Evolutionary conservation across 2,888 invertebrate genomes (phyloP).

Genomic region (Octodonta nipae): DNA sequence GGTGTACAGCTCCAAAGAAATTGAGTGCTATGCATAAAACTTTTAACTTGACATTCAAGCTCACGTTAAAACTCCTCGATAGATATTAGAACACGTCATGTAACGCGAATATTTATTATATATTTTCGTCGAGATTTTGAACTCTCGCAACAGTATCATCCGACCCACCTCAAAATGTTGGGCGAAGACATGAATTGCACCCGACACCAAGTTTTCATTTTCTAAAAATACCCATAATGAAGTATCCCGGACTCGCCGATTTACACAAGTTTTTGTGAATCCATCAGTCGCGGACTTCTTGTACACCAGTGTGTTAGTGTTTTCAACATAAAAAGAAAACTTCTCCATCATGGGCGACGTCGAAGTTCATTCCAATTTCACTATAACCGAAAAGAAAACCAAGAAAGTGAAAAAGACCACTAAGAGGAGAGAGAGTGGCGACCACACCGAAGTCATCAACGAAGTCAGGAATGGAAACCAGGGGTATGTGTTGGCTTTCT

Average conservation of each 20-base stretch:
- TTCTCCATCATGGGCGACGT: slow-evolving; percentile 67
- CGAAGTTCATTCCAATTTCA: slow-evolving; percentile 73
- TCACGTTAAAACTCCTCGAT: no score
- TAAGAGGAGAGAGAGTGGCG: slow-evolving; percentile 62
- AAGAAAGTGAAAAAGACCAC: slow-evolving; percentile 86
- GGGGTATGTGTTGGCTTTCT: slow-evolving; percentile 65
- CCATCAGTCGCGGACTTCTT: slow-evolving; percentile 20
- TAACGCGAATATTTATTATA: no score
- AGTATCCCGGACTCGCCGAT: slow-evolving; percentile 23
- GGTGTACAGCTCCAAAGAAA: no score
- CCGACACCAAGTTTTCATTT: slow-evolving; percentile 33
- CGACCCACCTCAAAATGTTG: slow-evolving; percentile 19
- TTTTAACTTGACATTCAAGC: no score
- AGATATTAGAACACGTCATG: no score
- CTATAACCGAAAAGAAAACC: slow-evolving; percentile 72
- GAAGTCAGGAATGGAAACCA: slow-evolving; percentile 53
- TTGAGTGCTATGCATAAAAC: no score
- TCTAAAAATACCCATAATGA: slow-evolving; percentile 34
- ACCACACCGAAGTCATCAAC: slow-evolving; percentile 65
- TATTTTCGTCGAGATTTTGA: slow-evolving; percentile 19
- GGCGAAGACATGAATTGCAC: slow-evolving; percentile 19
- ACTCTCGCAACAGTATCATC: slow-evolving; percentile 10
- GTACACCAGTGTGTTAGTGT: slow-evolving; percentile 5
- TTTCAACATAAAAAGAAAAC: not conserved
- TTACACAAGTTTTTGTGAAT: slow-evolving; percentile 17